Evolutionary conservation across 1,140 invertebrate species (phyloP), one percentile per base, ranked within the genome.

Genomic region (Nilaparvata lugens): DNA sequence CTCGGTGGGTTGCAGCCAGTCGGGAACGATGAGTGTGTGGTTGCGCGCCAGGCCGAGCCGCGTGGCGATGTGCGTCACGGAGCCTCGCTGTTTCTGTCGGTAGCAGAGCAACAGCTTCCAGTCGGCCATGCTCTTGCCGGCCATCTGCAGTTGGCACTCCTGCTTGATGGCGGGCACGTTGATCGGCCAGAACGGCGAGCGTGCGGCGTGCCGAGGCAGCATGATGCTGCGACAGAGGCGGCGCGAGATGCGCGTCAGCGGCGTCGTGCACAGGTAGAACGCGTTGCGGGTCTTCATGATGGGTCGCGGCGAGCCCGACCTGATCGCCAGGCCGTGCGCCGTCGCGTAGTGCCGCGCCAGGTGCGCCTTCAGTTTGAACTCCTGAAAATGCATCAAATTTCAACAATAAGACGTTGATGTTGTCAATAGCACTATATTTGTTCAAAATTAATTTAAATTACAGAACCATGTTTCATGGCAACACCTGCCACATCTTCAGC

Each of bases 281-380:
- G 94, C 94, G 63, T 94, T 93, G 67, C 94, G 81, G 42, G 95
- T 97, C 77, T 97, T 97, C 91, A 97, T 95, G 0, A 97, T 90
- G 21, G 94, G 93, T 38, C 93, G 78, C 2, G 91, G 90, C 24
- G 89, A 89, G 23, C 88, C 91, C 52, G 80, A 72, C 4, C 75
- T 72, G 23, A 87, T 75, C 54, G 83, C 79, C 21, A 86, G 73
- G 2, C 93, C 93, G 76, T 97, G 94, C 35, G 89, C 89, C 65
- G 88, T 91, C 11, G 92, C 91, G 73, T 93, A 89, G 76, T 98
- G 94, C 62, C 93, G 83, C 57, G 88, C 90, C 61, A 97, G 76
- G 73, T 96, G 93, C 40, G 91, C 86, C 75, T 95, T 95, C 62
- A 93, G 74, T 73, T 94, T 93, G 75, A 96, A 96, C 75, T 96